Base-by-base conservation (phyloP, 2,888 invertebrate genomes). In the Saturnia japonica region DNA sequence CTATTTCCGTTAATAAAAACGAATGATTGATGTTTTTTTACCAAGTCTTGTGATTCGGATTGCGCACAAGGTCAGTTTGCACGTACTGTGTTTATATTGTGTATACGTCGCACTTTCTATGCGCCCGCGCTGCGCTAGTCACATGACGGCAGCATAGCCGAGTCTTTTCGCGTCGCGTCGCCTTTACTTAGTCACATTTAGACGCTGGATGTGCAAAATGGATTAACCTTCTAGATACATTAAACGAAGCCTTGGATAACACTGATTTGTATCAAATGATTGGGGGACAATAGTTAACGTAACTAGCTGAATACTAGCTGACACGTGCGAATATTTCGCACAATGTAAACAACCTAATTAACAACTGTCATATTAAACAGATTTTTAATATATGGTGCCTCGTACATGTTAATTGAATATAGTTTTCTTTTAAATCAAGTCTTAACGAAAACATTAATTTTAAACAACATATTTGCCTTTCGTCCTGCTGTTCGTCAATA, bases 81-180 rank as follows among this genome's bases (percentile, higher is more conserved):
- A 64, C 64, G 64, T 64, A 60, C 57, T 16, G 28, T 51, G 47
- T 19, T 19, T 51, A 19, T 51, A 25, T 14, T 60, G 57, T 60
- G 57, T 28, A 28, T 60, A 28, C 57, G 57, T 40, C 40, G 64
- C 9, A 64, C 64, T 64, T 60, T 72, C 71, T 51, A 69, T 70
- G 71, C 70, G 76, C 68, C 68, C 70, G 75, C 70, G 72, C 22
- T 22, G 54, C 74, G 47, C 25, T 75, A 77, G 77, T 85, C 84
- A 84, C 80, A 82, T 82, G 84, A 83, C 74, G 67, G 71, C 54
- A 16, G 16, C 25, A 43, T 6, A 6, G 34, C 6, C 34, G 43
- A 43, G 7, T n/a, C n/a, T n/a, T n/a, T n/a, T 14, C 43, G 16
- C 72, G 19, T 34, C n/a, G 22, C 45, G 70, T 73, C 75, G 76